Evolutionary conservation across 2,797 vertebrate species (phyloP).

Genomic region (Hephaestus fuliginosus): DNA sequence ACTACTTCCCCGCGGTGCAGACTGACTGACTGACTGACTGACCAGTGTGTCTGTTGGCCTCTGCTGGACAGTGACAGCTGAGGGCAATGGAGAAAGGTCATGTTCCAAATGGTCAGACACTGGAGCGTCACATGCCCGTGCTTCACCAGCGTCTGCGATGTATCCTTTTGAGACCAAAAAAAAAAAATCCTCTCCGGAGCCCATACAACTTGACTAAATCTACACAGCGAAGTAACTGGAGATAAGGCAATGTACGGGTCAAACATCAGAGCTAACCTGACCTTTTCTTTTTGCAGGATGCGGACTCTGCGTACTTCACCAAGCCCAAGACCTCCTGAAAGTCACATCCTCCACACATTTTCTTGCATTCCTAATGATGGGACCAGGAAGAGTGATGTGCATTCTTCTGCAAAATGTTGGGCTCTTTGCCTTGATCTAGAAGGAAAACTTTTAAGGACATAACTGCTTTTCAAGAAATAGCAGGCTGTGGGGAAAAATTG

Average conservation of each 20-base stretch:
- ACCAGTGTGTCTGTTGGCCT: slow-evolving; percentile 70
- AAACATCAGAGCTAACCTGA: slow-evolving; percentile 2
- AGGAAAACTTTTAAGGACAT: slow-evolving; percentile 36
- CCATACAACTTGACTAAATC: not conserved
- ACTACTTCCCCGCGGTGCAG: slow-evolving; percentile 46
- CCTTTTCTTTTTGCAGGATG: slow-evolving; percentile 86
- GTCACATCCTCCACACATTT: slow-evolving; percentile 2
- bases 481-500: not conserved
- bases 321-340: slow-evolving; percentile 84
- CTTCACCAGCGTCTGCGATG: slow-evolving; percentile 10
- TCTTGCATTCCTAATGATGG: slow-evolving; percentile 32
- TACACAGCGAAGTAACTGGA: not conserved
- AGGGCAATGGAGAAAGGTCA: slow-evolving; percentile 70
- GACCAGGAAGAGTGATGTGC: not conserved
- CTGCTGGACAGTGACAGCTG: slow-evolving; percentile 71
- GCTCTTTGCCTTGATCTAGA: slow-evolving; percentile 25
- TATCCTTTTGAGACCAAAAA: slow-evolving; percentile 9
- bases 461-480: slow-evolving; percentile 9
- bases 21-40: slow-evolving; percentile 49
- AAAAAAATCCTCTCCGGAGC: not conserved
- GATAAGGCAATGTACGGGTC: slow-evolving; percentile 10
- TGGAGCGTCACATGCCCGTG: slow-evolving; percentile 28
- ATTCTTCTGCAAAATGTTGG: slow-evolving; percentile 6
- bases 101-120: slow-evolving; percentile 50
- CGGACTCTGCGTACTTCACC: slow-evolving; percentile 89